These are phyloP conservation scores for Stylophora pistillata DNA, from an alignment of 64 coral and sea anemone species.

Conservation along the genomic window DNA sequence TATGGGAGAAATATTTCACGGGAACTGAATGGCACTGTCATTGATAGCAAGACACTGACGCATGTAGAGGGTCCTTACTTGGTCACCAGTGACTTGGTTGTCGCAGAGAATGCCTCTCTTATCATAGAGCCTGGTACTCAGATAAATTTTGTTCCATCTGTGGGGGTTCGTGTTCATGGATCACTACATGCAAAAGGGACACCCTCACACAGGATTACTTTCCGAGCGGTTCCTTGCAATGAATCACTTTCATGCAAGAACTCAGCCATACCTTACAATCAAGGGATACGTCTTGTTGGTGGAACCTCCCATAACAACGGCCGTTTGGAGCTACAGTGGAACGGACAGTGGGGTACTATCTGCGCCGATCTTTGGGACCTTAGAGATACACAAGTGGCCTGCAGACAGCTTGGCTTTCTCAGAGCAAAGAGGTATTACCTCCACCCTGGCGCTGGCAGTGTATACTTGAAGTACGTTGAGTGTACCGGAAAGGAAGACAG, in stretches of 20 bases:
- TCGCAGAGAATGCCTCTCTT: constrained; percentile 35
- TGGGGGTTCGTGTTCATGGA: constrained; percentile 51
- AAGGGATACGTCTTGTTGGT: constrained; percentile 51
- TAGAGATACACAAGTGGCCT: constrained; percentile 64
- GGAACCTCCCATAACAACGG: constrained; percentile 57
- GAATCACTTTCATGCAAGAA: constrained; percentile 8
- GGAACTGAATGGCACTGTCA: constrained; percentile 21
- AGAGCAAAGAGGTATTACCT: constrained; percentile 51
- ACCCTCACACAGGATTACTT: constrained; percentile 26
- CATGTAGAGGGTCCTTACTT: constrained; percentile 50
- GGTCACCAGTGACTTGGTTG: constrained; percentile 52
- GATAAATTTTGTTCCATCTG: constrained; percentile 30
- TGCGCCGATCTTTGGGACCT: constrained; percentile 49
- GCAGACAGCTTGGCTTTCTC: constrained; percentile 69
- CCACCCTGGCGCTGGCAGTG: constrained; percentile 21
- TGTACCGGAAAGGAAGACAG: constrained; percentile 63
- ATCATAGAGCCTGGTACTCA: constrained; percentile 54
- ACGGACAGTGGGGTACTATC: constrained; percentile 65
- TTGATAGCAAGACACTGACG: not conserved
- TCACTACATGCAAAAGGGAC: constrained; percentile 52
- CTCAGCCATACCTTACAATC: constrained; percentile 3
- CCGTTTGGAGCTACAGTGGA: constrained; percentile 49
- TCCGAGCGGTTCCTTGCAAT: constrained; percentile 44
- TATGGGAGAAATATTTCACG: not conserved
- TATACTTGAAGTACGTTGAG: constrained; percentile 19